Evolutionary conservation across 2,113 vertebrate genomes (phyloP).

Genomic region (Clinocottus analis): DNA sequence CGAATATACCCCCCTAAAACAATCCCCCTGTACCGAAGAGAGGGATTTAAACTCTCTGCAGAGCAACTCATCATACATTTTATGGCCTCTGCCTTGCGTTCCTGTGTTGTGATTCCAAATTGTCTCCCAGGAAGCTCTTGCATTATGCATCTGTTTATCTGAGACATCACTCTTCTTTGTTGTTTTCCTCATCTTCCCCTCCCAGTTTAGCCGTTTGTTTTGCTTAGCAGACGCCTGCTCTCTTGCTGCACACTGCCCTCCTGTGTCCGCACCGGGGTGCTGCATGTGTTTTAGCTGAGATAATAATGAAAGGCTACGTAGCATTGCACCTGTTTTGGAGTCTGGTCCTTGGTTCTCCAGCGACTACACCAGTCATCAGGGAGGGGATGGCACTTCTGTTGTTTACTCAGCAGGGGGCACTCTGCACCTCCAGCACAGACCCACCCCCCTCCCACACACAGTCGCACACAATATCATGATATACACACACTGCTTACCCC

Average conservation of each 20-base stretch:
- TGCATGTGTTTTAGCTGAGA: conserved; percentile 53
- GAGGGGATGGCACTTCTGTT: conserved; percentile 68
- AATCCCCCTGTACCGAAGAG: conserved; percentile 49
- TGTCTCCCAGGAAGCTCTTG: conserved; percentile 67
- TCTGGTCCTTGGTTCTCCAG: conserved; percentile 78
- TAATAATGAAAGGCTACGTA: conserved; percentile 79
- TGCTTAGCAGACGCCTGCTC: conserved; percentile 34
- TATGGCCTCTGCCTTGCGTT: conserved; percentile 55
- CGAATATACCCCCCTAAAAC: conserved; percentile 46
- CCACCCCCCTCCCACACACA: conserved; percentile 13
- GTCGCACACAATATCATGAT: conserved; percentile 21
- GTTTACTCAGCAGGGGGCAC: conserved; percentile 75
- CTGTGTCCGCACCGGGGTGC: conserved; percentile 46
- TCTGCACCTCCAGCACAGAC: conserved; percentile 50
- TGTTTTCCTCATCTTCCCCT: conserved; percentile 49
- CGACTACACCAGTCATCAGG: conserved; percentile 63
- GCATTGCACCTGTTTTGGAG: conserved; percentile 78
- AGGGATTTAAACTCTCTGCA: conserved; percentile 51
- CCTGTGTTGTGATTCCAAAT: conserved; percentile 64
- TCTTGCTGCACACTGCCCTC: conserved; percentile 72
- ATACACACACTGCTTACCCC: conserved; percentile 27
- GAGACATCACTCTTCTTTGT: conserved; percentile 58
- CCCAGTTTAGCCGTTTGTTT: conserved; percentile 63
- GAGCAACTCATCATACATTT: conserved; percentile 63
- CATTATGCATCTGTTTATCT: conserved; percentile 78